phyloP scores from a whole-genome alignment of 1,140 invertebrate genomes.

The Reticulitermes speratus region DNA sequence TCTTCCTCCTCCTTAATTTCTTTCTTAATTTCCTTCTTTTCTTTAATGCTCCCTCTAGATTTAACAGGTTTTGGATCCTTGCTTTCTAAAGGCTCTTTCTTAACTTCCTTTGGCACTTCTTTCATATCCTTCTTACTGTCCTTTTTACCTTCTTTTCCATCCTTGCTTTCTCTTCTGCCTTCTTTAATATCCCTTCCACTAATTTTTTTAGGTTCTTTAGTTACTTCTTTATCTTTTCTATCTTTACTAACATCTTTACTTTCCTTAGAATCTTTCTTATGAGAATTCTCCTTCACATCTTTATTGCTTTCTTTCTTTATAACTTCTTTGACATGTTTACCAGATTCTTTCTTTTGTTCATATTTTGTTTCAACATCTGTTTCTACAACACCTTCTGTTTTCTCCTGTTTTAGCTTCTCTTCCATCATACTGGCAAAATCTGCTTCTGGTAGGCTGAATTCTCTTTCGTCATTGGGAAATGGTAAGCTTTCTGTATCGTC shows the following conservation, averaged over 20 bases:
- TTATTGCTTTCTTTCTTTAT: constrained; percentile 50
- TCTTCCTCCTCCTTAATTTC: constrained; percentile 24
- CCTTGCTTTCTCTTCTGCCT: constrained; percentile 29
- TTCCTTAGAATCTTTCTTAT: constrained; percentile 43
- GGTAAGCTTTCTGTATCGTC: constrained; percentile 78
- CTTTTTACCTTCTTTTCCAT: constrained; percentile 44
- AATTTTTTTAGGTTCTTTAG: constrained; percentile 31
- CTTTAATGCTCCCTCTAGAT: constrained; percentile 18
- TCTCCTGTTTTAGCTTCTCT: constrained; percentile 45
- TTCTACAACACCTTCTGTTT: neutral
- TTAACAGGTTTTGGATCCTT: constrained; percentile 7
- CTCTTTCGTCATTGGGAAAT: constrained; percentile 70
- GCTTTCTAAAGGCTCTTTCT: constrained; percentile 43
- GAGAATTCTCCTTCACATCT: neutral
- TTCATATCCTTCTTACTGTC: constrained; percentile 47
- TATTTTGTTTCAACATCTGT: constrained; percentile 47
- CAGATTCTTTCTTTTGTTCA: constrained; percentile 40
- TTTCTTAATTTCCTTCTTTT: constrained; percentile 24
- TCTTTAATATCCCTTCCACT: constrained; percentile 24
- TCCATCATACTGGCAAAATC: constrained; percentile 62
- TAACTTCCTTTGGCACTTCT: constrained; percentile 39
- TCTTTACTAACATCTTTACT: constrained; percentile 12
- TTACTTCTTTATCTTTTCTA: constrained; percentile 29
- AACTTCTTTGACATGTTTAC: constrained; percentile 35
- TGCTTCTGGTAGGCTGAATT: constrained; percentile 66